phyloP scores from a whole-genome alignment of 2,888 invertebrate species.

The Tenthredo livida region DNA sequence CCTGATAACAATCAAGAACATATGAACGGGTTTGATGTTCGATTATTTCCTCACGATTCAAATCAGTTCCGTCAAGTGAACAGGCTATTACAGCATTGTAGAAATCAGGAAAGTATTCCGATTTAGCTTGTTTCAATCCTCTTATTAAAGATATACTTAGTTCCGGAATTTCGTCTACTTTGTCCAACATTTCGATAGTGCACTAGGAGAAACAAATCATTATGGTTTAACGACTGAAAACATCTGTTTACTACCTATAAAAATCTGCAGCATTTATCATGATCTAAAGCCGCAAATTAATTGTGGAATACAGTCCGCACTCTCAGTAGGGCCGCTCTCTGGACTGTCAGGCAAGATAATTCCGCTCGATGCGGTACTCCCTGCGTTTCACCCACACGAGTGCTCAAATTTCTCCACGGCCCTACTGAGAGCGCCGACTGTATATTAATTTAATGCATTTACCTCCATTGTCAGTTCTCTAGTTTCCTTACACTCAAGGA shows the following conservation, averaged over 20 bases:
- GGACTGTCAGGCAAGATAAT: no score
- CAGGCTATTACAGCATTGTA: conserved; percentile 64
- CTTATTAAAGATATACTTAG: conserved; percentile 65
- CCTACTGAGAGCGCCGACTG: no score
- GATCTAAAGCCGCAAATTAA: neutral
- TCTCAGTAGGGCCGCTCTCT: no score
- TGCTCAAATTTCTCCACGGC: no score
- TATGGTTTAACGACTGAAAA: neutral
- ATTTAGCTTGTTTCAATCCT: conserved; percentile 56
- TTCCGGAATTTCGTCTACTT: conserved; percentile 65
- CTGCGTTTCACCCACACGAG: no score
- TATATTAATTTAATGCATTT: conserved; percentile 48
- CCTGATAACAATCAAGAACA: conserved; percentile 21
- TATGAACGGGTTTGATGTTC: conserved; percentile 28
- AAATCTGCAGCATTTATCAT: neutral
- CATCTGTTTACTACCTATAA: neutral
- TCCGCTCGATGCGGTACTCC: no score
- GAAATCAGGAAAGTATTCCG: conserved; percentile 59
- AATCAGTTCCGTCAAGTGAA: conserved; percentile 67
- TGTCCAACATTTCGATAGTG: conserved; percentile 64
- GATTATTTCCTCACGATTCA: conserved; percentile 59
- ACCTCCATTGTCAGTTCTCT: conserved; percentile 62
- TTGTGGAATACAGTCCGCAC: no score
- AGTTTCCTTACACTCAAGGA: conserved; percentile 59
- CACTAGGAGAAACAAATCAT: conserved; percentile 58